These are phyloP conservation scores for Ascidia mentula DNA, from an alignment of 23 tunicate genomes.

Conservation along the genomic window DNA sequence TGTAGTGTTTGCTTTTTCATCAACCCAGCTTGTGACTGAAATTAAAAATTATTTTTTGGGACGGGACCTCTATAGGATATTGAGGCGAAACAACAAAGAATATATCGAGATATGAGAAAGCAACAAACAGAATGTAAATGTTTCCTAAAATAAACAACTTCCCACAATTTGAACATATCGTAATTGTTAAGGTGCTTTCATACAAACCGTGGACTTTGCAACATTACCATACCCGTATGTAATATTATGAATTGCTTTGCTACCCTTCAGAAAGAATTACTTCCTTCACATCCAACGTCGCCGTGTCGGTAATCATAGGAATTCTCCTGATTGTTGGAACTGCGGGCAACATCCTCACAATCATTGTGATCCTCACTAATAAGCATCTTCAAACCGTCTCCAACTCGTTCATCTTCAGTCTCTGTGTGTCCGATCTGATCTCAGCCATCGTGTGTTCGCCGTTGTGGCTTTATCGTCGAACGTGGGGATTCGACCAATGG, in stretches of 20 bases:
- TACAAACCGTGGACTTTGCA: too few species aligned
- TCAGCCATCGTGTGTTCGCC: constrained; percentile 65
- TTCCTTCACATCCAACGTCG: not conserved
- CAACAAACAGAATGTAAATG: too few species aligned
- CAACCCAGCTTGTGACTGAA: too few species aligned
- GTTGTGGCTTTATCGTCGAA: constrained; percentile 55
- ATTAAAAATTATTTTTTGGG: too few species aligned
- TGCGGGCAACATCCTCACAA: constrained; percentile 20
- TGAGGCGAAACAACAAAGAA: too few species aligned
- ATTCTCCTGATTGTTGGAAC: constrained; percentile 12
- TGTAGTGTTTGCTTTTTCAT: too few species aligned
- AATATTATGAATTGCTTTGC: not conserved
- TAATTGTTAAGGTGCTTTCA: too few species aligned
- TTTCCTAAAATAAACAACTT: too few species aligned
- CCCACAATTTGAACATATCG: too few species aligned
- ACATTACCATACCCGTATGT: too few species aligned
- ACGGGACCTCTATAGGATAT: too few species aligned
- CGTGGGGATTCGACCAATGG: constrained; percentile 57
- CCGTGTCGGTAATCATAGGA: not conserved
- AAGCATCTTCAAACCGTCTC: constrained; percentile 38
- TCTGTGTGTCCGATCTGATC: constrained; percentile 51
- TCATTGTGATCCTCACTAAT: constrained; percentile 16
- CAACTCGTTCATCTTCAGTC: constrained; percentile 37
- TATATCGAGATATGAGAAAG: too few species aligned
- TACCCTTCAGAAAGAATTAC: not conserved